These are phyloP conservation scores for Pseudocheirus occidentalis DNA, from an alignment of 2,797 vertebrate genomes.

Conservation along the genomic window DNA sequence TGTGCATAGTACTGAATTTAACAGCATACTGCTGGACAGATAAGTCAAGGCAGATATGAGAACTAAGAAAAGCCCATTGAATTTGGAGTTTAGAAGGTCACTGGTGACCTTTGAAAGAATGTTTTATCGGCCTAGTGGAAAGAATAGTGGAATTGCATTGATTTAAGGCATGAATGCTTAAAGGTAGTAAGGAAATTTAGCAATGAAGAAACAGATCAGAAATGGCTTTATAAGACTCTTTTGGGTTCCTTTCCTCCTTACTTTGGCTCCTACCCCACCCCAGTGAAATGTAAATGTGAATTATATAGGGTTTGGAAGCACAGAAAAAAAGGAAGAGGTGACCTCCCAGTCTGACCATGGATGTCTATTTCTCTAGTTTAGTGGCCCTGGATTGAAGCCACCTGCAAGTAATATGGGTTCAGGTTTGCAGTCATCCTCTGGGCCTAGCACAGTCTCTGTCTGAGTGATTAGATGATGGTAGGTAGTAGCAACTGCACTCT, in stretches of 20 bases:
- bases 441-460: fast-evolving
- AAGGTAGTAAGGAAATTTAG: not conserved
- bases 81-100: not conserved
- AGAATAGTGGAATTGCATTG: not conserved
- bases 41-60: not conserved
- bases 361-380: not conserved
- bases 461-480: not conserved
- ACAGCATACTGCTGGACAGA: not conserved
- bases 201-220: not conserved
- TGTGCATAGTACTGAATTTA: not conserved
- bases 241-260: not conserved
- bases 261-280: not conserved
- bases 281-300: not conserved
- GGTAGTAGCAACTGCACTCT: not conserved
- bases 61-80: not conserved
- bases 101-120: not conserved
- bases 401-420: not conserved
- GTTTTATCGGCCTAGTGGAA: not conserved
- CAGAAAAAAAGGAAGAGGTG: not conserved
- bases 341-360: not conserved
- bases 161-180: not conserved
- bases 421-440: not conserved
- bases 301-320: not conserved
- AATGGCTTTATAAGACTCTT: not conserved
- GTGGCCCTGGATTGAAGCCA: not conserved